Evolutionary conservation across 2,797 vertebrate species (phyloP).

Genomic region (Pseudocheirus occidentalis): DNA sequence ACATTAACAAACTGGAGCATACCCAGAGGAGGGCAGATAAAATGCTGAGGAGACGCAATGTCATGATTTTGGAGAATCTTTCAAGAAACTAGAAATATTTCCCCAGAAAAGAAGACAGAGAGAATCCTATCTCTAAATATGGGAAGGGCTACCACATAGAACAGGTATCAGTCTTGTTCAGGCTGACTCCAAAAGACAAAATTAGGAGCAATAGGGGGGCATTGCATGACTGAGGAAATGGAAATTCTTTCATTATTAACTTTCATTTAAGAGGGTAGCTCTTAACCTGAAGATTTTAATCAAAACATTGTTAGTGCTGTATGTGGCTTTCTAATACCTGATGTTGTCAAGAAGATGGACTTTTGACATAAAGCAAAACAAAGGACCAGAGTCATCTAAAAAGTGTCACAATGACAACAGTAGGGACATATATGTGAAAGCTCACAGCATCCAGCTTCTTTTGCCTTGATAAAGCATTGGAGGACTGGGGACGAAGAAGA

Average conservation of each 20-base stretch:
- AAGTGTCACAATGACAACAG: conserved; percentile 53
- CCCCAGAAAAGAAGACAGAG: neutral
- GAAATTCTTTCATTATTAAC: neutral
- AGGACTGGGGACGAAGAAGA: neutral
- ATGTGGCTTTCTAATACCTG: neutral
- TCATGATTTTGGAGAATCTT: neutral
- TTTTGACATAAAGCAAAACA: conserved; percentile 63
- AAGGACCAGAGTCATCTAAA: conserved; percentile 44
- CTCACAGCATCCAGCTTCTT: neutral
- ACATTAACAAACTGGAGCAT: neutral
- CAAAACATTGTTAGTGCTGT: neutral
- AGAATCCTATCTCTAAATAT: neutral
- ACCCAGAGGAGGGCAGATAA: neutral
- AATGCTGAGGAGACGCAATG: neutral
- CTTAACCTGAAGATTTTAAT: neutral
- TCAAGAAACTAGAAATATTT: neutral
- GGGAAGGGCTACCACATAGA: neutral
- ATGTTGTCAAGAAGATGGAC: neutral
- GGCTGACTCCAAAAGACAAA: neutral
- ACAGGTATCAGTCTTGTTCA: neutral
- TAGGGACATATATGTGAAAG: neutral
- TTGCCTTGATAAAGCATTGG: neutral
- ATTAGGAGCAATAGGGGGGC: neutral
- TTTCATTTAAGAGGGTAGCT: neutral
- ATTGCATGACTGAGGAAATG: neutral